A percentile compares a stretch with the other conserved stretches of the same genome.
These are phyloP conservation scores for Morinoia aosen DNA, from an alignment of 2,888 invertebrate species.

Conservation along the genomic window DNA sequence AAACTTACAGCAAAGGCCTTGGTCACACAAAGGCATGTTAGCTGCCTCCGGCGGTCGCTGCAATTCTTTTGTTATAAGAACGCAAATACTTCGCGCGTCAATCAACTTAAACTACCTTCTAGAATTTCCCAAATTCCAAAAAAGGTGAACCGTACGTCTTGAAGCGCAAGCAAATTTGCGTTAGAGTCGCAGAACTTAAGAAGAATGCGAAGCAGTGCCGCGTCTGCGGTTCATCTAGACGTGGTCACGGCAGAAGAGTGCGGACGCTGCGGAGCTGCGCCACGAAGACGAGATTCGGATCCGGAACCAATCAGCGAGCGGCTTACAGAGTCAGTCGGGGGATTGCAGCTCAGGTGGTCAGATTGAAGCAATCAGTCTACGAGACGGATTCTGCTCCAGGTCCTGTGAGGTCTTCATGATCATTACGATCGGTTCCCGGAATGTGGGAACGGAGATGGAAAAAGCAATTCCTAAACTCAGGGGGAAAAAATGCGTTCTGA, in stretches of 20 bases:
- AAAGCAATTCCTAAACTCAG: neutral
- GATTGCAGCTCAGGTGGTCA: constrained; percentile 32
- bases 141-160: neutral
- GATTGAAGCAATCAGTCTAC: constrained; percentile 37
- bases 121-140: neutral
- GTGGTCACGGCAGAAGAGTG: neutral
- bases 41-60: neutral
- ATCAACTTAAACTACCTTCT: neutral
- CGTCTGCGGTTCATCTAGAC: neutral
- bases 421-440: neutral
- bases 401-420: constrained; percentile 10
- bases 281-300: neutral
- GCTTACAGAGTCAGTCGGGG: neutral
- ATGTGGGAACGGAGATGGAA: neutral
- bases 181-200: neutral
- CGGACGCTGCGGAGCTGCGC: neutral
- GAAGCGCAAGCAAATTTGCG: neutral
- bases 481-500: neutral
- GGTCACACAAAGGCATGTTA: neutral
- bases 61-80: neutral
- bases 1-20: neutral
- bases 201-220: neutral
- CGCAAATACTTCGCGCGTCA: neutral
- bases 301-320: constrained; percentile 18
- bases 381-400: neutral